Percentiles rank a stretch among this genome's conserved stretches.
These are phyloP conservation scores for Drosophila formosana DNA, from an alignment of 2,888 invertebrate species.

Conservation along the genomic window DNA sequence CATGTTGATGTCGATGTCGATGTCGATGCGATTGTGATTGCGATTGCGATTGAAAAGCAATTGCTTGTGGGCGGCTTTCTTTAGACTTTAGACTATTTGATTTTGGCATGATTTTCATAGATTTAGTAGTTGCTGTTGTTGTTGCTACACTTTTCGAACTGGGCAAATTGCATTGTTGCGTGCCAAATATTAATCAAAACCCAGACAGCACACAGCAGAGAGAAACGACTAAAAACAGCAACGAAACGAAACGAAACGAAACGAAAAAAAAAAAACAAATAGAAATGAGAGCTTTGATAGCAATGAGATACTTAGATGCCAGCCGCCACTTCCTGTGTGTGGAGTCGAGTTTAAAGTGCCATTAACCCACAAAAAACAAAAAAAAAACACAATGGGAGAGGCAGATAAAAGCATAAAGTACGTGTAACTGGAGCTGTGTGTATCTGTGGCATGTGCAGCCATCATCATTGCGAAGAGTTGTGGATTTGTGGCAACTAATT, in stretches of 20 bases:
- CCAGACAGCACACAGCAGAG: slow-evolving; percentile 47
- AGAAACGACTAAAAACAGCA: slow-evolving; percentile 17
- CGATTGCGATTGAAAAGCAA: slow-evolving; percentile 8
- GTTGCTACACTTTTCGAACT: slow-evolving; percentile 3
- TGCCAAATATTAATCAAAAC: slow-evolving; percentile 76
- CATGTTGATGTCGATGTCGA: neutral
- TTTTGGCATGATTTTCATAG: slow-evolving; percentile 8
- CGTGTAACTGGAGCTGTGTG: slow-evolving; percentile 32
- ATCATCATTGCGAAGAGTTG: slow-evolving; percentile 28
- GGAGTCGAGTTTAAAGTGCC: slow-evolving; percentile 71
- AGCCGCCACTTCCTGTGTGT: slow-evolving; percentile 57
- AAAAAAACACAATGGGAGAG: neutral
- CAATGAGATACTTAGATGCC: slow-evolving; percentile 36
- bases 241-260: too few relatives aligned
- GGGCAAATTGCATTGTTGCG: slow-evolving; percentile 75
- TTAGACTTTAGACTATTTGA: neutral
- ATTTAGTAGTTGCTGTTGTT: neutral
- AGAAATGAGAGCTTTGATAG: slow-evolving; percentile 27
- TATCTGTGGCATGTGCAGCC: slow-evolving; percentile 49
- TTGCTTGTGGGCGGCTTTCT: slow-evolving; percentile 3
- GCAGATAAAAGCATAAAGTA: slow-evolving; percentile 31
- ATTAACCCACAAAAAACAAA: slow-evolving; percentile 69
- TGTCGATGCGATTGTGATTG: neutral
- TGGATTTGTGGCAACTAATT: slow-evolving; percentile 61
- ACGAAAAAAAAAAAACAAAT: slow-evolving; percentile 26